Evolutionary conservation across 2,113 vertebrate genomes (phyloP).

Genomic region (Ramphastos sulfuratus): DNA sequence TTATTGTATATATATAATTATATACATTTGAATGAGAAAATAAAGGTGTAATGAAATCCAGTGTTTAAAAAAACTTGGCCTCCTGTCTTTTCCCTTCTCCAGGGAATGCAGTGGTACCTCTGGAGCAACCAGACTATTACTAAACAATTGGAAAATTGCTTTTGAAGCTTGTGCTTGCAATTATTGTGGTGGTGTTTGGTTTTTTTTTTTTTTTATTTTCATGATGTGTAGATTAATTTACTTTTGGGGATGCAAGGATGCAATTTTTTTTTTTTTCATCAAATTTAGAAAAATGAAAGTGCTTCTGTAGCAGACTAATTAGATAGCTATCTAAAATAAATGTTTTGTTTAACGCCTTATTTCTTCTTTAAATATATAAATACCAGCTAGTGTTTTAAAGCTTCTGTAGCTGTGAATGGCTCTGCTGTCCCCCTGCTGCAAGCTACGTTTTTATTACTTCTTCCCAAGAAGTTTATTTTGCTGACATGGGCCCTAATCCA

Average conservation of each 20-base stretch:
- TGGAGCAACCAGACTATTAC: neutral
- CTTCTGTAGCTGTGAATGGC: conserved; percentile 56
- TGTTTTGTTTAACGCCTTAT: conserved; percentile 51
- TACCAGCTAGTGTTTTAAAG: conserved; percentile 55
- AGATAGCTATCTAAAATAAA: conserved; percentile 52
- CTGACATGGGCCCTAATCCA: conserved; percentile 65
- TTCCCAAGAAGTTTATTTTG: conserved; percentile 65
- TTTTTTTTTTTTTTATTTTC: neutral
- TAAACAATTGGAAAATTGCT: neutral
- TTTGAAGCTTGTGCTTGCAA: neutral
- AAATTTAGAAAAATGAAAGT: neutral
- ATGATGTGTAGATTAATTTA: neutral
- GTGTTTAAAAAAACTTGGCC: neutral
- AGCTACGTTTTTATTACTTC: conserved; percentile 56
- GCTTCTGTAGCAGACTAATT: conserved; percentile 33
- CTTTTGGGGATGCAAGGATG: neutral
- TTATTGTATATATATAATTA: neutral
- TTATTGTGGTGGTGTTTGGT: neutral
- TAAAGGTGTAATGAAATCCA: neutral
- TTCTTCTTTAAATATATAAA: conserved; percentile 64
- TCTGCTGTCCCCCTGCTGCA: conserved; percentile 53
- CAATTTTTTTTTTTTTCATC: neutral
- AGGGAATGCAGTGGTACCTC: neutral
- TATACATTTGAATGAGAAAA: neutral
- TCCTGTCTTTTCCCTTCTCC: neutral